Evolutionary conservation across 2,797 vertebrate species (phyloP), one percentile per base, ranked within the genome.

Genomic region (Tinamus major): DNA sequence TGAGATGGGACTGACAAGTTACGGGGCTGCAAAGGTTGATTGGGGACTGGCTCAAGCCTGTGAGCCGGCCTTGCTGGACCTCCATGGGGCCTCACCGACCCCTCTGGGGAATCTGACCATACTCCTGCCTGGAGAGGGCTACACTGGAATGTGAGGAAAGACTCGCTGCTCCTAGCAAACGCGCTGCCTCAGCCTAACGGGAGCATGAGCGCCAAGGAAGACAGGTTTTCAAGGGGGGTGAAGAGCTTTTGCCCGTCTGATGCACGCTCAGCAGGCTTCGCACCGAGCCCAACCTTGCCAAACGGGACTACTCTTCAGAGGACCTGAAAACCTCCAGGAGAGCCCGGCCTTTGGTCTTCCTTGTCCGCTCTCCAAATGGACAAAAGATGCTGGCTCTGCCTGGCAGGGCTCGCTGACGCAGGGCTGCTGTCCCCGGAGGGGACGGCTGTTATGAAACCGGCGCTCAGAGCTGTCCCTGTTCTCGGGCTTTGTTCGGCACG

Each of bases 331-430:
- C 90, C 85, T 77, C 56, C 39, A 82, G 82, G 90, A 88, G 63
- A 65, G 56, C 41, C 63, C 15, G 4, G 87, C 64, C 44, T 62
- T 85, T 77, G 59, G 70, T 56, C 91, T 77, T 90, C 51, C 91
- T 77, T 90, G 94, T 79, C 70, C 63, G 19, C 79, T 42, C 46
- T 81, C 94, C 96, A 96, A 93, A 93, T 79, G 87, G 91, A 93
- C 59, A 86, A 94, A 95, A 92, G 91, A 86, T 62, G 77, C 78
- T 88, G 87, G 87, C 83, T 84, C 63, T 90, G 90, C 39, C 90
- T 94, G 92, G 87, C 76, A 83, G 56, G 49, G 44, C 62, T 92
- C 41, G 11, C 26, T 41, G 63, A 44, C 39, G 37, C 75, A 85
- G 91, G 94, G 76, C 63, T 62, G 89, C 59, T 39, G 55, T 79